Evolutionary conservation across 1,140 invertebrate species (phyloP).

Genomic region (Caligus rogercresseyi): DNA sequence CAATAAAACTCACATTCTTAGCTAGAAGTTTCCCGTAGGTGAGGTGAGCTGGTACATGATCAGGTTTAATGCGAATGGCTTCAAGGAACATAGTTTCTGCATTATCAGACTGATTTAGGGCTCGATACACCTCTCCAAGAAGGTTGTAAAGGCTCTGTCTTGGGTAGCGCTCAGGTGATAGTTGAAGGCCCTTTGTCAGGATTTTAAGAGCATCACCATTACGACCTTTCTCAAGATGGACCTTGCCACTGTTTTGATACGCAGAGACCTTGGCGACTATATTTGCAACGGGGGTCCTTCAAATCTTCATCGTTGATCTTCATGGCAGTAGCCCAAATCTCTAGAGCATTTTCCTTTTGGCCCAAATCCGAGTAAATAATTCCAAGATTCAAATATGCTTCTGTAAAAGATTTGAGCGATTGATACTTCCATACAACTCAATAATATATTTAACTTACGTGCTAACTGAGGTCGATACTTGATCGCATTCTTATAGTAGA

Average conservation of each 20-base stretch:
- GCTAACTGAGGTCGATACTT: constrained; percentile 81
- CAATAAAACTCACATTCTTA: constrained; percentile 53
- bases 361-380: not conserved
- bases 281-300: not conserved
- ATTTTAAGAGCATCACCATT: constrained; percentile 66
- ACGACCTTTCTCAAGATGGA: constrained; percentile 68
- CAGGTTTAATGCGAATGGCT: constrained; percentile 55
- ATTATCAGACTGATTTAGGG: constrained; percentile 53
- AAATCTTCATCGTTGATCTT: not conserved
- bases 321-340: not conserved
- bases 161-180: constrained; percentile 3
- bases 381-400: not conserved
- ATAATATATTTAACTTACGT: constrained; percentile 45
- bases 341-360: not conserved
- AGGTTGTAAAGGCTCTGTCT: constrained; percentile 59
- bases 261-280: constrained; percentile 54
- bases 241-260: constrained; percentile 67
- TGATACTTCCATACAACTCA: not conserved
- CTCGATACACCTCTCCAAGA: constrained; percentile 62
- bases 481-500: constrained; percentile 79
- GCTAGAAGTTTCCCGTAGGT: constrained; percentile 76
- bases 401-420: not conserved
- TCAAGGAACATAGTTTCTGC: constrained; percentile 67
- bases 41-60: constrained; percentile 70
- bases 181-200: not conserved